A percentile compares a stretch with the other conserved stretches of the same genome.
These are phyloP conservation scores for Aromia moschata DNA, from an alignment of 2,888 invertebrate species.

Conservation along the genomic window DNA sequence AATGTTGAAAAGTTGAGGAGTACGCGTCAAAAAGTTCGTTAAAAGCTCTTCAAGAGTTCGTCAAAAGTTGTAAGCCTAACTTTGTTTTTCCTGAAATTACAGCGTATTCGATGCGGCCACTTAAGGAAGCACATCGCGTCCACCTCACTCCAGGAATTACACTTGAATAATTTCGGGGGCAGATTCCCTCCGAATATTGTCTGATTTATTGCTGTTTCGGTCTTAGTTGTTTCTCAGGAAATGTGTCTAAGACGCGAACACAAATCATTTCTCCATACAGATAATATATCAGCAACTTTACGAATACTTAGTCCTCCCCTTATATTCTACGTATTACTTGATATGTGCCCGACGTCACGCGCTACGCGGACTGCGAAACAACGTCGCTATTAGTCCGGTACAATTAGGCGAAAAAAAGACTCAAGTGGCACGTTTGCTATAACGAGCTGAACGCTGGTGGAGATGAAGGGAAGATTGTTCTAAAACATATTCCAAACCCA, in stretches of 20 bases:
- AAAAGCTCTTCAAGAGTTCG: too few species aligned
- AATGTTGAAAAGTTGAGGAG: too few species aligned
- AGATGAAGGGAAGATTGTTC: too few species aligned
- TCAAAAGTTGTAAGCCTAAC: slow-evolving; percentile 1
- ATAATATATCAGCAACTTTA: slow-evolving; percentile 38
- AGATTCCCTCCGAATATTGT: slow-evolving; percentile 26
- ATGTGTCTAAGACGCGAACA: slow-evolving; percentile 33
- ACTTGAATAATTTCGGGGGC: slow-evolving; percentile 21
- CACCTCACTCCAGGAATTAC: background rate
- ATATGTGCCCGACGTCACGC: slow-evolving; percentile 12
- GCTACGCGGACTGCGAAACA: slow-evolving; percentile 16
- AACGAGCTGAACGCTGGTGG: too few species aligned
- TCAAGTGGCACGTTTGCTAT: too few species aligned
- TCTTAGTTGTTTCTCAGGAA: slow-evolving; percentile 30
- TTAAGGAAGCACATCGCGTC: background rate
- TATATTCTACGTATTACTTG: slow-evolving; percentile 30
- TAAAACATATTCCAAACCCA: too few species aligned
- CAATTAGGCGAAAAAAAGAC: too few species aligned
- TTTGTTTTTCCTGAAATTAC: background rate
- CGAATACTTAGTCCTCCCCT: slow-evolving; percentile 34
- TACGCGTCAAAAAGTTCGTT: too few species aligned
- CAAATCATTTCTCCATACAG: slow-evolving; percentile 38
- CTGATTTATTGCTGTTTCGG: slow-evolving; percentile 29
- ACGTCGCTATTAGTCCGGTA: too few species aligned
- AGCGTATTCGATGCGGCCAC: background rate